Conservation (phyloP, 2,888 invertebrate genomes). For the Eumerus sabulonum region DNA sequence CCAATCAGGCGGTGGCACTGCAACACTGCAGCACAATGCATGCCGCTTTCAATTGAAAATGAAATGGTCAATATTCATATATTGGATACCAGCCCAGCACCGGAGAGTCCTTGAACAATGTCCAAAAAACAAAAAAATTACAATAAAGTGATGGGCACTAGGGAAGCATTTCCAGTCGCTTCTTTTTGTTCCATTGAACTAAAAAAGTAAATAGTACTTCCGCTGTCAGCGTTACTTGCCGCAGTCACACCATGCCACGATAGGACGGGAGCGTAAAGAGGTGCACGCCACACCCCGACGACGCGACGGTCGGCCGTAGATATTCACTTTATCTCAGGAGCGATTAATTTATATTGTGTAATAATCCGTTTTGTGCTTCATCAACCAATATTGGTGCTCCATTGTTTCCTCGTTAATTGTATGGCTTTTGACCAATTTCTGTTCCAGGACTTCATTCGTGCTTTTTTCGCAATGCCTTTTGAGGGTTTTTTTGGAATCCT, state of each 20-base stretch:
- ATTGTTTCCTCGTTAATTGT: slow-evolving; percentile 79
- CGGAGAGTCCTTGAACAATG: slow-evolving; percentile 63
- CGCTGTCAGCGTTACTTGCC: slow-evolving; percentile 47
- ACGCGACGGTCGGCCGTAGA: slow-evolving; percentile 38
- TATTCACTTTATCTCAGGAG: slow-evolving; percentile 65
- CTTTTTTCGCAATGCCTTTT: slow-evolving; percentile 5
- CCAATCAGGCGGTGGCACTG: slow-evolving; percentile 43
- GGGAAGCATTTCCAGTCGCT: slow-evolving; percentile 51
- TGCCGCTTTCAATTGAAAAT: slow-evolving; percentile 63
- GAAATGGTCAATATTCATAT: slow-evolving; percentile 67
- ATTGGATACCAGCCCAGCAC: slow-evolving; percentile 36
- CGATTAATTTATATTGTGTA: slow-evolving; percentile 77
- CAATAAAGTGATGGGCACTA: slow-evolving; percentile 62
- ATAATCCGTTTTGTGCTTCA: slow-evolving; percentile 78
- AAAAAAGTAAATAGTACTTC: slow-evolving; percentile 68
- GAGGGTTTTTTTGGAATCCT: slow-evolving; percentile 9
- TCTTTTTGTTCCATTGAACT: slow-evolving; percentile 26
- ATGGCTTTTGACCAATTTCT: slow-evolving; percentile 76
- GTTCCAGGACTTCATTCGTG: not conserved
- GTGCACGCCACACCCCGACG: slow-evolving; percentile 9
- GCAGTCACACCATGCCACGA: slow-evolving; percentile 7
- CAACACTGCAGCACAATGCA: slow-evolving; percentile 47
- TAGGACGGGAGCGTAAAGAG: slow-evolving; percentile 25
- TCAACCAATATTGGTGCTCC: slow-evolving; percentile 77
- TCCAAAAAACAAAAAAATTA: slow-evolving; percentile 46